These are phyloP conservation scores for Muricea muricata DNA, from an alignment of 92 coral and sea anemone genomes.

Conservation along the genomic window DNA sequence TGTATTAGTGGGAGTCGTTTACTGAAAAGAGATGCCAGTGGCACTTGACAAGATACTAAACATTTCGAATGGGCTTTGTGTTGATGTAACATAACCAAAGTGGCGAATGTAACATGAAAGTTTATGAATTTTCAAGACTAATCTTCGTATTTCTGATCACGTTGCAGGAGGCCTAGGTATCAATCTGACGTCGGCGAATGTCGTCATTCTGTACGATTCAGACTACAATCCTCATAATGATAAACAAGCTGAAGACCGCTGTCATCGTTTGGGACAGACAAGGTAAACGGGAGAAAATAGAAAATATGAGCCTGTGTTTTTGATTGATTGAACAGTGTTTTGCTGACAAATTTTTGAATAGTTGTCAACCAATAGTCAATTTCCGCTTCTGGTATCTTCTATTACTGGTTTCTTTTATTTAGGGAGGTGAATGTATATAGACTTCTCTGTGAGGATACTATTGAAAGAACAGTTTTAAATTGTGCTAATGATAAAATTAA, in stretches of 20 bases:
- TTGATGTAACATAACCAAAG: too few species aligned
- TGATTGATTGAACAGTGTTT: too few species aligned
- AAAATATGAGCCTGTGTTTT: too few species aligned
- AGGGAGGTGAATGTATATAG: slow-evolving; percentile 90
- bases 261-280: slow-evolving; percentile 98
- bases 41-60: too few species aligned
- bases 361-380: too few species aligned
- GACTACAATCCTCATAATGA: slow-evolving; percentile 98
- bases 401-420: too few species aligned
- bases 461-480: slow-evolving; percentile 83
- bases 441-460: slow-evolving; percentile 78
- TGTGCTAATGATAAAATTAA: slow-evolving; percentile 84
- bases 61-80: too few species aligned
- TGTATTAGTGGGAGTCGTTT: too few species aligned
- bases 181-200: slow-evolving; percentile 94
- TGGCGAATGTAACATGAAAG: too few species aligned
- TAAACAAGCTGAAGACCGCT: slow-evolving; percentile 95
- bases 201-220: slow-evolving; percentile 87
- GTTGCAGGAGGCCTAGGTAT: slow-evolving; percentile 96
- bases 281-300: slow-evolving; percentile 73
- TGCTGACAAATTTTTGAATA: too few species aligned
- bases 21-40: too few species aligned
- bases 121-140: neutral
- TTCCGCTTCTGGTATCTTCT: neutral
- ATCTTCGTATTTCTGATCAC: neutral